A percentile compares a stretch with the other conserved stretches of the same genome.
These are phyloP conservation scores for Acanthurus lineatus DNA, from an alignment of 2,797 vertebrate species.

Conservation along the genomic window DNA sequence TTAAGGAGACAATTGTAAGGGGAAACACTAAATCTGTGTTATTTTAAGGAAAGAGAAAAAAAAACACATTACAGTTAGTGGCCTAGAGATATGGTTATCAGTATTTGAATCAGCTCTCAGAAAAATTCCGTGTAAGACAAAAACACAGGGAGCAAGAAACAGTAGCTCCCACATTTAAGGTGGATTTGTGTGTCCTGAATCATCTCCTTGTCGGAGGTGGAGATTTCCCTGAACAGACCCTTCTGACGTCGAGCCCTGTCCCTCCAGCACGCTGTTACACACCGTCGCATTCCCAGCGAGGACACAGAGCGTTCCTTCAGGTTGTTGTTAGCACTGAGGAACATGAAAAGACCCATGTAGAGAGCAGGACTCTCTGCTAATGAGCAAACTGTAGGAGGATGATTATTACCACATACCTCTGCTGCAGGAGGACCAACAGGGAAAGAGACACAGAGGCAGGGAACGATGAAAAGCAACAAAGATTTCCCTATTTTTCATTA, in stretches of 20 bases:
- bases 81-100: neutral
- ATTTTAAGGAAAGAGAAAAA: neutral
- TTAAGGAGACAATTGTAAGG: conserved; percentile 3
- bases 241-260: conserved; percentile 36
- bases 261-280: conserved; percentile 41
- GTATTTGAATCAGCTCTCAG: neutral
- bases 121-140: neutral
- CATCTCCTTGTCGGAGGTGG: conserved; percentile 15
- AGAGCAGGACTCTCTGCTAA: conserved; percentile 67
- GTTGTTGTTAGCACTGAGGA: conserved; percentile 59
- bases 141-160: neutral
- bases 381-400: conserved; percentile 77
- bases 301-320: conserved; percentile 50
- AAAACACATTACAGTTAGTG: conserved; percentile 3
- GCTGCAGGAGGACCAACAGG: conserved; percentile 59
- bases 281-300: conserved; percentile 39
- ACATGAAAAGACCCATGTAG: conserved; percentile 75
- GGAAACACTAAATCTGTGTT: neutral
- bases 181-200: conserved; percentile 8
- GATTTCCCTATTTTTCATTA: conserved; percentile 5
- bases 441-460: conserved; percentile 19
- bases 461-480: conserved; percentile 12
- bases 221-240: conserved; percentile 31
- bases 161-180: neutral
- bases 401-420: conserved; percentile 72